A percentile compares a stretch with the other conserved stretches of the same genome.
These are phyloP conservation scores for Pyralis farinalis DNA, from an alignment of 2,888 invertebrate genomes.

Conservation along the genomic window DNA sequence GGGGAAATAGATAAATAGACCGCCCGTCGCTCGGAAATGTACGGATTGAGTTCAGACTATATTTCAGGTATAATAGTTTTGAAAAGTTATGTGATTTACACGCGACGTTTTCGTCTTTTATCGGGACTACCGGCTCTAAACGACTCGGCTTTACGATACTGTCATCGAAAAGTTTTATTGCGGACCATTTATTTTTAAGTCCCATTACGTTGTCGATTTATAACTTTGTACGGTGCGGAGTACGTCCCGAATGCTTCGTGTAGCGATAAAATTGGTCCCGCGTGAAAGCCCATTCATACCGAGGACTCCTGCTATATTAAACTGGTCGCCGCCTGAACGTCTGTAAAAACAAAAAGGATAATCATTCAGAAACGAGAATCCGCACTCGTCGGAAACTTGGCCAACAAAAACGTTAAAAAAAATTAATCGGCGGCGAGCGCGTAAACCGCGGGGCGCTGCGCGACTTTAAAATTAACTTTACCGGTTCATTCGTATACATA, in stretches of 20 bases:
- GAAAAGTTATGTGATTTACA: conserved; percentile 78
- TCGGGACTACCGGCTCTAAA: conserved; percentile 57
- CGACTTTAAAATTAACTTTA: conserved; percentile 80
- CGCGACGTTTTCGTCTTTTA: conserved; percentile 74
- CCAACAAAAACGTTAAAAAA: conserved; percentile 53
- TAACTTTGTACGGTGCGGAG: conserved; percentile 33
- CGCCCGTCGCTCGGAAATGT: conserved; percentile 79
- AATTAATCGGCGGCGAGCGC: conserved; percentile 57
- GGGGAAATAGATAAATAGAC: conserved; percentile 82
- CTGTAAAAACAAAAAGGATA: conserved; percentile 44
- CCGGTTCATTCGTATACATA: conserved; percentile 80
- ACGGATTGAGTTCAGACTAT: conserved; percentile 80
- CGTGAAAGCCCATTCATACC: conserved; percentile 39
- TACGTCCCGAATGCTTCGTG: conserved; percentile 27
- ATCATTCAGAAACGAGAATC: conserved; percentile 46
- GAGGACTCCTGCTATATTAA: conserved; percentile 33
- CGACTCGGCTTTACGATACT: conserved; percentile 61
- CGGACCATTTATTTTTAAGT: conserved; percentile 52
- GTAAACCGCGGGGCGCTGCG: conserved; percentile 63
- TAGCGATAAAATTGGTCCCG: conserved; percentile 31
- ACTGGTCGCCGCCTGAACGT: conserved; percentile 32
- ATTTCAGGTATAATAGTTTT: conserved; percentile 80
- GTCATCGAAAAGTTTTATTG: conserved; percentile 64
- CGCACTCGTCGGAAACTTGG: conserved; percentile 45
- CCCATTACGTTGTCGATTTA: conserved; percentile 49